These are phyloP conservation scores for Fulica atra DNA, from an alignment of 2,113 vertebrate genomes.

Conservation along the genomic window DNA sequence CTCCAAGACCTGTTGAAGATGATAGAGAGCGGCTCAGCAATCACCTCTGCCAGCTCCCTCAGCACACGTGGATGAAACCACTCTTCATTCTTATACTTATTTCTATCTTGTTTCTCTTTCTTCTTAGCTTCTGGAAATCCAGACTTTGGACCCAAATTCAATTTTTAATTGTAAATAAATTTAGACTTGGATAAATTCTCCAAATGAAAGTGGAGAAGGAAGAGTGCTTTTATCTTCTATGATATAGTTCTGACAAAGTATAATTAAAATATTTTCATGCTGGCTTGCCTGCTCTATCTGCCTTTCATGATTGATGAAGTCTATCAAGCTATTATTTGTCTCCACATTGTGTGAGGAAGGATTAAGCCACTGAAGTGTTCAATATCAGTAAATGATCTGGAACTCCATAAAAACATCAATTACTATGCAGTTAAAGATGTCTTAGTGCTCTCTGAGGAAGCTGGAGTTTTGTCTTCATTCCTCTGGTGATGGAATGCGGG, in stretches of 20 bases:
- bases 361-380: conserved; percentile 23
- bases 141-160: not conserved
- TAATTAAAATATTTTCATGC: conserved; percentile 63
- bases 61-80: too few species aligned
- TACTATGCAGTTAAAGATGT: not conserved
- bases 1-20: too few species aligned
- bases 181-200: not conserved
- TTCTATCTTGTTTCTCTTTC: not conserved
- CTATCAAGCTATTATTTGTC: conserved; percentile 17
- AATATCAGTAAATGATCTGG: conserved; percentile 37
- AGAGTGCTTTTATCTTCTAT: not conserved
- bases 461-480: not conserved
- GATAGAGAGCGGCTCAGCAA: too few species aligned
- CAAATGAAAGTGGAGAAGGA: not conserved
- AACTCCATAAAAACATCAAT: conserved; percentile 43
- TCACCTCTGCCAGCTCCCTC: too few species aligned
- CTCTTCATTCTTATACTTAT: not conserved
- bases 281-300: conserved; percentile 10
- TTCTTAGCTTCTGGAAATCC: not conserved
- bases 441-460: not conserved
- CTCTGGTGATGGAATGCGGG: not conserved
- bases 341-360: conserved; percentile 14
- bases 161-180: not conserved
- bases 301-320: not conserved
- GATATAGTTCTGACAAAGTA: conserved; percentile 11